Percentiles rank a stretch among this genome's conserved stretches.
Conservation (phyloP, 2,113 vertebrate genomes). For the Zeus faber region DNA sequence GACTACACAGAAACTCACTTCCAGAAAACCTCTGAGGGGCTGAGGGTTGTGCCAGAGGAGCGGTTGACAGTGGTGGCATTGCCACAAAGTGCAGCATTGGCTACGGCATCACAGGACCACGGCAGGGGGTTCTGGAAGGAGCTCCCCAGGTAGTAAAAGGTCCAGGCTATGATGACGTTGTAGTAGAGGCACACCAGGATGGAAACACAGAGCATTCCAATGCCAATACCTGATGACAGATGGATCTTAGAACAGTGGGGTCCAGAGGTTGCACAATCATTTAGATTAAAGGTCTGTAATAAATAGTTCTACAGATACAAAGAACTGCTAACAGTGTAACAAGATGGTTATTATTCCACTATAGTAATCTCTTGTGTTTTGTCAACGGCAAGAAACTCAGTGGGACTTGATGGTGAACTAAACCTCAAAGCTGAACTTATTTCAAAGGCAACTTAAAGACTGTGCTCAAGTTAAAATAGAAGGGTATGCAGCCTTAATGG, state of each 20-base stretch:
- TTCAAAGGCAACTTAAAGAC: no score
- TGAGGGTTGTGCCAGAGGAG: conserved; percentile 41
- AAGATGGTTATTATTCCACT: no score
- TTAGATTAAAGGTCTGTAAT: not conserved
- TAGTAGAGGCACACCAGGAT: conserved; percentile 81
- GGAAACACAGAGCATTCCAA: conserved; percentile 82
- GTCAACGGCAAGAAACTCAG: no score
- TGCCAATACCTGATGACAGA: conserved; percentile 76
- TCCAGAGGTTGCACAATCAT: no score
- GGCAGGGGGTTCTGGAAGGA: conserved; percentile 81
- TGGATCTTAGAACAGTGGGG: no score
- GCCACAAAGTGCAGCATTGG: conserved; percentile 64
- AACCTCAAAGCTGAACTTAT: no score
- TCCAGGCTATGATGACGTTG: conserved; percentile 83
- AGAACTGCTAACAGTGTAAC: no score
- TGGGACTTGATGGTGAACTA: no score
- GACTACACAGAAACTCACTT: conserved; percentile 70
- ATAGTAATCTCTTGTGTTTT: no score
- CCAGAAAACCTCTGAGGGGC: conserved; percentile 81
- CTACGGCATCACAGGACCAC: conserved; percentile 76
- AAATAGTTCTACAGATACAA: no score
- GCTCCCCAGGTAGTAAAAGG: conserved; percentile 79
- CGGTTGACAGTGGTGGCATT: conserved; percentile 38
- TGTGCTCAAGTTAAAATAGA: no score
- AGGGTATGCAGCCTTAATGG: not conserved